Evolutionary conservation across 2,113 vertebrate genomes (phyloP).

Genomic region (Furnarius figulus): DNA sequence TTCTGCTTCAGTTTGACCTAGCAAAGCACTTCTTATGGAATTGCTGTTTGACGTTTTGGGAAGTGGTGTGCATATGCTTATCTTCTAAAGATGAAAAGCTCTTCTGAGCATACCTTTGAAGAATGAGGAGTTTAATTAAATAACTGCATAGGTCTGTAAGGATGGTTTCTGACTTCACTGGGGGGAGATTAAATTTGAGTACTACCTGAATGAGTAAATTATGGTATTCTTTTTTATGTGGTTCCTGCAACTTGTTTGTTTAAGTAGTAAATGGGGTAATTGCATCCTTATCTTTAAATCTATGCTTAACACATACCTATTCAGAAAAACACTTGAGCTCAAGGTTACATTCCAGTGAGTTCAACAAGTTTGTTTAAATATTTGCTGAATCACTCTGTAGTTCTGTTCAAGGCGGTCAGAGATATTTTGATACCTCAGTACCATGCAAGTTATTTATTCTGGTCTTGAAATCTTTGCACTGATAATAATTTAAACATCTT

Average conservation of each 20-base stretch:
- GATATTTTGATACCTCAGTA: neutral
- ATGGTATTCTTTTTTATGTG: slow-evolving; percentile 29
- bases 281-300: slow-evolving; percentile 37
- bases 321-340: slow-evolving; percentile 18
- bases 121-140: slow-evolving; percentile 8
- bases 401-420: neutral
- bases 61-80: neutral
- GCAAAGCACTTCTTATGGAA: neutral
- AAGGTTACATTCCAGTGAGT: slow-evolving; percentile 20
- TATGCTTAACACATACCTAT: neutral
- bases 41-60: slow-evolving; percentile 12
- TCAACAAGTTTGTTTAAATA: neutral
- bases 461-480: neutral
- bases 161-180: neutral
- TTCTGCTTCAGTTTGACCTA: neutral
- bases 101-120: slow-evolving; percentile 29
- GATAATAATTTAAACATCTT: neutral
- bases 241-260: slow-evolving; percentile 28
- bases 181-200: slow-evolving; percentile 16
- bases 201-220: neutral
- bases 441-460: neutral
- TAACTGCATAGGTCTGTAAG: neutral
- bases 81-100: slow-evolving; percentile 22
- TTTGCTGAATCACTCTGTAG: slow-evolving; percentile 21
- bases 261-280: slow-evolving; percentile 2